Conservation (phyloP, 2,797 vertebrate genomes). For the Characodon lateralis region DNA sequence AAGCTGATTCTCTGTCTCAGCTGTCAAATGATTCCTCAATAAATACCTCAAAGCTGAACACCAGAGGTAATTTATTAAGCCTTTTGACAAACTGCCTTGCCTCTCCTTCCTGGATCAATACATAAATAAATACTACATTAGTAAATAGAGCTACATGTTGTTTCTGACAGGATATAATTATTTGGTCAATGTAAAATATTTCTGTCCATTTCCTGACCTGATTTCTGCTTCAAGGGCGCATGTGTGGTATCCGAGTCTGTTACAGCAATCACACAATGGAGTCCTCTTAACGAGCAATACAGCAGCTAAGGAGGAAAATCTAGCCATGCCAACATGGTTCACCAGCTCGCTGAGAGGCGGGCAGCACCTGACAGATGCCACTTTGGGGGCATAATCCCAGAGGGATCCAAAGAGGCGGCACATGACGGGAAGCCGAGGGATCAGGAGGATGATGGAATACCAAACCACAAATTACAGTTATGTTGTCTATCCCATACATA, state of each 20-base stretch:
- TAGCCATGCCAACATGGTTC: conserved; percentile 60
- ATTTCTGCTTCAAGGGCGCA: conserved; percentile 6
- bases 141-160: conserved; percentile 2
- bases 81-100: conserved; percentile 13
- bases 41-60: conserved; percentile 1
- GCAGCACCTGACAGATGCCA: conserved; percentile 79
- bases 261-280: background rate
- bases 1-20: conserved; percentile 9
- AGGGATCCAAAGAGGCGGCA: conserved; percentile 52
- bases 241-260: background rate
- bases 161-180: conserved; percentile 27
- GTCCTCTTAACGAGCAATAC: conserved; percentile 28
- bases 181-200: conserved; percentile 18
- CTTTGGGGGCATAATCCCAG: conserved; percentile 49
- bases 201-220: conserved; percentile 9
- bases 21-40: background rate
- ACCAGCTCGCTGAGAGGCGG: conserved; percentile 66
- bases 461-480: background rate
- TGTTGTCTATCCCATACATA: background rate
- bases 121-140: conserved; percentile 13
- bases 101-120: conserved; percentile 15
- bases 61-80: conserved; percentile 2
- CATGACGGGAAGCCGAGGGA: conserved; percentile 45
- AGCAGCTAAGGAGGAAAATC: conserved; percentile 44
- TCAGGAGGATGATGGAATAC: conserved; percentile 42